Percentiles rank a stretch among this genome's conserved stretches.
Conservation (phyloP, 2,113 vertebrate genomes). For the Nyctereutes procyonoides region DNA sequence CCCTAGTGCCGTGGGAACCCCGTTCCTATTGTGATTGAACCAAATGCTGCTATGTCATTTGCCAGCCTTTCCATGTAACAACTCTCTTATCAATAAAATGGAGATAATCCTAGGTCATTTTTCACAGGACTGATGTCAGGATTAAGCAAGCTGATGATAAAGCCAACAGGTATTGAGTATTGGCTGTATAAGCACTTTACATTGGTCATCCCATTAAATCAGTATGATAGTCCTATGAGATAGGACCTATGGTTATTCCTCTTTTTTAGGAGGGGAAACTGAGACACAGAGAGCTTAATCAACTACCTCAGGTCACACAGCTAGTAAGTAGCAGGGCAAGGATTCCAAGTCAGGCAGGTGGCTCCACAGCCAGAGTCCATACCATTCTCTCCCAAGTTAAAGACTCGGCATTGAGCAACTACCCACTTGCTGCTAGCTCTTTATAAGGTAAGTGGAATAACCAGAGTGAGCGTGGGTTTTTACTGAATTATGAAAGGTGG, state of each 20-base stretch:
- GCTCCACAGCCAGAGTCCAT: not conserved
- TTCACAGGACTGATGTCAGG: not conserved
- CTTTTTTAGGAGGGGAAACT: constrained; percentile 1
- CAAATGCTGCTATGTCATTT: not conserved
- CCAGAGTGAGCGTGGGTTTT: not conserved
- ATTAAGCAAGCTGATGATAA: no score
- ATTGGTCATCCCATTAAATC: not conserved
- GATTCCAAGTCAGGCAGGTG: not conserved
- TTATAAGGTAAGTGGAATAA: not conserved
- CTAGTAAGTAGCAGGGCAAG: not conserved
- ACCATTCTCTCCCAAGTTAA: not conserved
- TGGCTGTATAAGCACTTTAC: not conserved
- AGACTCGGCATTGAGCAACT: not conserved
- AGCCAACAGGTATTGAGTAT: not conserved
- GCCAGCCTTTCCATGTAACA: not conserved
- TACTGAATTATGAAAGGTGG: not conserved
- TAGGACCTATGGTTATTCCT: not conserved
- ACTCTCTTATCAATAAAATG: not conserved
- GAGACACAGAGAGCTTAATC: not conserved
- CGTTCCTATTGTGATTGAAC: not conserved
- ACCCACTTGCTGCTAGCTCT: not conserved
- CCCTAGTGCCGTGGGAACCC: fast-evolving
- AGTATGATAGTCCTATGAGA: not conserved
- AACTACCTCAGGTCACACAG: not conserved
- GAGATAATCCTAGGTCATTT: not conserved